Evolutionary conservation across 53 echinoderm and acorn worm species (phyloP).

Genomic region (Apostichopus leukothele): DNA sequence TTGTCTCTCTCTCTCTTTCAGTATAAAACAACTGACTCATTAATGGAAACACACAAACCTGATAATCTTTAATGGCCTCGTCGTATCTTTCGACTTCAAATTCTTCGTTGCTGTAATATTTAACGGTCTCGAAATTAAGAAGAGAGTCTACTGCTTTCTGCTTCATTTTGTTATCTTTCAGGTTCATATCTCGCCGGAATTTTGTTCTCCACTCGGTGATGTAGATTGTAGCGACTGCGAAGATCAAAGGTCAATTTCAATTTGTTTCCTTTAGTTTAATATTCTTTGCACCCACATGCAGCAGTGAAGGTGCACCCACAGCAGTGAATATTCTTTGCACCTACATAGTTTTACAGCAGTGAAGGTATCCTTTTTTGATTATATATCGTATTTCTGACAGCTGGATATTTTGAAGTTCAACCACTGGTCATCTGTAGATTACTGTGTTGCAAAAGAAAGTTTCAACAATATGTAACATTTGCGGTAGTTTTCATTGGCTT

Average conservation of each 20-base stretch:
- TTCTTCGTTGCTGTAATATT: constrained; percentile 91
- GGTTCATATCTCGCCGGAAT: constrained; percentile 83
- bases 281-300: not conserved
- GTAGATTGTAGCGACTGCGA: constrained; percentile 63
- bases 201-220: constrained; percentile 98
- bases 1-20: no score
- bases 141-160: constrained; percentile 94
- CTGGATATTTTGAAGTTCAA: no score
- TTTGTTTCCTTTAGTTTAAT: not conserved
- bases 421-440: no score
- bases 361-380: not conserved
- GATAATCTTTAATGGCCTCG: constrained; percentile 84
- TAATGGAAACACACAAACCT: constrained; percentile 47
- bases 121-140: constrained; percentile 98
- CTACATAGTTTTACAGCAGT: no score
- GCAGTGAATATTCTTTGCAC: no score
- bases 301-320: no score
- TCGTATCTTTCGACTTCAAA: constrained; percentile 79
- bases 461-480: no score
- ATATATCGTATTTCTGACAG: not conserved
- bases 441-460: no score
- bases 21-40: no score
- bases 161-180: constrained; percentile 86
- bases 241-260: not conserved
- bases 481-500: no score